phyloP scores from a whole-genome alignment of 2,113 vertebrate genomes.

The Deroptyus accipitrinus region DNA sequence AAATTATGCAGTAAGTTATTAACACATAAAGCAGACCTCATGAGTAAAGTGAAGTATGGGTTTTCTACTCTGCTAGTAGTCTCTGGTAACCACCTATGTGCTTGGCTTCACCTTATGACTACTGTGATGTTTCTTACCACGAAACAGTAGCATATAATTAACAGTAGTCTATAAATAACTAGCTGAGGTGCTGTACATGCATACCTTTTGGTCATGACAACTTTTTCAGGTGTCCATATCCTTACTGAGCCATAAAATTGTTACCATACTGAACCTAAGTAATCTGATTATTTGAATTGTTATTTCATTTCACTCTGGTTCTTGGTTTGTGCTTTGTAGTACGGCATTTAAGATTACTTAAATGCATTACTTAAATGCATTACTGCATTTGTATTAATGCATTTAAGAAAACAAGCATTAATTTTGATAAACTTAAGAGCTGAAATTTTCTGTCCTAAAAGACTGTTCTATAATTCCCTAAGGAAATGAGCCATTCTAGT shows the following conservation, averaged over 20 bases:
- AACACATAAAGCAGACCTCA: neutral
- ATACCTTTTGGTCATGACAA: neutral
- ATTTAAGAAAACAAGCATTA: neutral
- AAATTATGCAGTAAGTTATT: neutral
- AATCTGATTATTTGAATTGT: neutral
- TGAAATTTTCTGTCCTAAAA: neutral
- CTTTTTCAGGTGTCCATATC: neutral
- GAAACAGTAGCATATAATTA: neutral
- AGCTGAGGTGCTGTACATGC: neutral
- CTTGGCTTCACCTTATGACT: neutral
- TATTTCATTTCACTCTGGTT: neutral
- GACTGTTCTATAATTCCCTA: neutral
- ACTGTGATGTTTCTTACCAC: neutral
- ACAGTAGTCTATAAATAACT: neutral
- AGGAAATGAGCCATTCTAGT: constrained; percentile 1
- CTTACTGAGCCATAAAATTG: neutral
- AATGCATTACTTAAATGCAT: too few species aligned
- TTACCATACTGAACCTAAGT: neutral
- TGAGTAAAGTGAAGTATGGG: neutral
- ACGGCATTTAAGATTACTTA: neutral
- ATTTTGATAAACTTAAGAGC: neutral
- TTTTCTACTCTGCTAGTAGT: neutral
- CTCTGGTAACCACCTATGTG: neutral
- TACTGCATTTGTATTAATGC: neutral
- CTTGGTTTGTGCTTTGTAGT: neutral